Percentiles rank a stretch among this genome's conserved stretches.
Evolutionary conservation across 1,140 invertebrate genomes (phyloP).

Genomic region (Atopsyche davidsoni): DNA sequence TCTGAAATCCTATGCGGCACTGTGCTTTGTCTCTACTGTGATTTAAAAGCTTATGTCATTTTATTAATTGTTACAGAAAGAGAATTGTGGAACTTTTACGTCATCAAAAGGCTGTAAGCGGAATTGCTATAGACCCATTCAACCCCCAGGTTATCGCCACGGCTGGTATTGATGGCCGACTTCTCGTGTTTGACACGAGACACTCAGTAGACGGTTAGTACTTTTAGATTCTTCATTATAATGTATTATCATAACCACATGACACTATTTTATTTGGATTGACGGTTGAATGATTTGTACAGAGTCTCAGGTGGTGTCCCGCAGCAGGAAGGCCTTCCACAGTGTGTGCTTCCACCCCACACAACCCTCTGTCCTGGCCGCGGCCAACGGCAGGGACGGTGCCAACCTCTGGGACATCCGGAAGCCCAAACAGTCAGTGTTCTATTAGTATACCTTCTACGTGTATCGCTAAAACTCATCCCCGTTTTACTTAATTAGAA

Average conservation of each 20-base stretch:
- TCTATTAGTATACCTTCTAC: too few species aligned
- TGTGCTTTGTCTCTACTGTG: too few species aligned
- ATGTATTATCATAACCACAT: background rate
- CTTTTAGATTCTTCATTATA: constrained; percentile 2
- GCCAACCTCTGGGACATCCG: constrained; percentile 84
- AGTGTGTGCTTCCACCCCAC: constrained; percentile 86
- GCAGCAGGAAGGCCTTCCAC: constrained; percentile 64
- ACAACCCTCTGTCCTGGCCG: constrained; percentile 74
- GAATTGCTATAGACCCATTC: constrained; percentile 77
- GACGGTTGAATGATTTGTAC: constrained; percentile 14
- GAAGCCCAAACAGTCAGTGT: constrained; percentile 71
- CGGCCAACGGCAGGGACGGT: constrained; percentile 85
- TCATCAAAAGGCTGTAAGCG: constrained; percentile 85
- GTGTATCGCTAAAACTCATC: too few species aligned
- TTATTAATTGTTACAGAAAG: constrained; percentile 34
- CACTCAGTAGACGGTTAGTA: constrained; percentile 49
- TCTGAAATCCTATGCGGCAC: too few species aligned
- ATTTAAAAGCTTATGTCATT: too few species aligned
- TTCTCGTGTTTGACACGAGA: constrained; percentile 80
- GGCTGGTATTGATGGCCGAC: constrained; percentile 83
- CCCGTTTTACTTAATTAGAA: too few species aligned
- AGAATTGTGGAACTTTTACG: constrained; percentile 66
- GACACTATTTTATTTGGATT: background rate
- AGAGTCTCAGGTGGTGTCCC: constrained; percentile 44
- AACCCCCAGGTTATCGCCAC: constrained; percentile 79